Percentiles rank a stretch among this genome's conserved stretches.
phyloP scores from a whole-genome alignment of 2,113 vertebrate genomes.

The Aramus guarauna region DNA sequence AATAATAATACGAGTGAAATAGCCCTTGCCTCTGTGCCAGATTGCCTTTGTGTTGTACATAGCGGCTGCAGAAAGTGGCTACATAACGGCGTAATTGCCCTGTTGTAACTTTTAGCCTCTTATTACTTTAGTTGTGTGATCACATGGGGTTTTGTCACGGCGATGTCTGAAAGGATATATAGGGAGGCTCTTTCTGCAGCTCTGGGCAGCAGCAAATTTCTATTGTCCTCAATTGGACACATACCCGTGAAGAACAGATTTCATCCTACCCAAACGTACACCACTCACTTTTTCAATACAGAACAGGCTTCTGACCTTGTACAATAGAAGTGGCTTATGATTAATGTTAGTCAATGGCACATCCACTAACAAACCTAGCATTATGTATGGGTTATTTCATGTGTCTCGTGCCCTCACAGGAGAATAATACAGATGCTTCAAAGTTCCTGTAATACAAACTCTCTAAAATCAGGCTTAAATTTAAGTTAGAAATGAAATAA shows the following conservation, averaged over 20 bases:
- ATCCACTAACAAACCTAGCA: not conserved
- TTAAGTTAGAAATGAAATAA: not conserved
- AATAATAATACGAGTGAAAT: not conserved
- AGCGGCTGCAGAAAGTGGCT: not conserved
- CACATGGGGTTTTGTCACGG: not conserved
- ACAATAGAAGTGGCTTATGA: not conserved
- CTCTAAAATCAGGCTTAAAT: not conserved
- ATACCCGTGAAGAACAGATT: not conserved
- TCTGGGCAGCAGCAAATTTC: not conserved
- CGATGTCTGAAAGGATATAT: not conserved
- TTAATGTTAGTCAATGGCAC: conserved; percentile 13
- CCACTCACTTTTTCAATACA: not conserved
- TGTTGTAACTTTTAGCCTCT: not conserved
- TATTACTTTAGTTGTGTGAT: not conserved
- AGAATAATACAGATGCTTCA: conserved; percentile 18
- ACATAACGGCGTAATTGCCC: not conserved
- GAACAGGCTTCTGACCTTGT: conserved; percentile 10
- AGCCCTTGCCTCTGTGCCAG: not conserved
- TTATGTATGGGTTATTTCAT: not conserved
- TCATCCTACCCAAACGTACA: not conserved
- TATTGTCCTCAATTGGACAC: conserved; percentile 22
- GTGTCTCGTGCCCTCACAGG: not conserved
- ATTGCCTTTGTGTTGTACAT: not conserved
- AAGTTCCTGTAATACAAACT: not conserved
- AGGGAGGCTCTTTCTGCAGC: not conserved